These are phyloP conservation scores for Opisthograptis luteolata DNA, from an alignment of 2,888 invertebrate species.

Conservation along the genomic window DNA sequence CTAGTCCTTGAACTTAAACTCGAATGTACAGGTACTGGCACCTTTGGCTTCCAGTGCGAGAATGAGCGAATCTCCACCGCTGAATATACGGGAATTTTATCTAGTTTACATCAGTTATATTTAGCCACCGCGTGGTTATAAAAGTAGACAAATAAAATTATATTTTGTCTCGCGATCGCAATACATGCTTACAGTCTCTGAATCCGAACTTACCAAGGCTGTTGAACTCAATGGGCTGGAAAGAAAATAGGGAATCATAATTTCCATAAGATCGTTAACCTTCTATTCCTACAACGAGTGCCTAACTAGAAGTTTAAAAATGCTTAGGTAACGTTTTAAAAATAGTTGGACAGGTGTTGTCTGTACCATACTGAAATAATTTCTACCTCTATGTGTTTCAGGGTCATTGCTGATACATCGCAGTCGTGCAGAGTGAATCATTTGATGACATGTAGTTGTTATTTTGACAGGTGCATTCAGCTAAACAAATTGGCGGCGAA, in stretches of 20 bases:
- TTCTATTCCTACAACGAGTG: no score
- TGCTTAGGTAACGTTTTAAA: slow-evolving; percentile 13
- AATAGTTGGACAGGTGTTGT: slow-evolving; percentile 37
- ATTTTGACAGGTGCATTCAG: slow-evolving; percentile 23
- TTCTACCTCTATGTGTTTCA: slow-evolving; percentile 22
- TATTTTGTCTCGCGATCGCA: slow-evolving; percentile 26
- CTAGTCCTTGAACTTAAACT: slow-evolving; percentile 72
- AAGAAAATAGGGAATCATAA: no score
- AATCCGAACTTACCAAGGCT: slow-evolving; percentile 33
- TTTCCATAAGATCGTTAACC: no score
- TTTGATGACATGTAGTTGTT: slow-evolving; percentile 25
- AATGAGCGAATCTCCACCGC: slow-evolving; percentile 59
- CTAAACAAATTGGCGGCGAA: no score
- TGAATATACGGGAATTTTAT: slow-evolving; percentile 67
- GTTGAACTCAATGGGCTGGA: slow-evolving; percentile 41
- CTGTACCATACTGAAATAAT: slow-evolving; percentile 17
- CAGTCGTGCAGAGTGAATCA: slow-evolving; percentile 25
- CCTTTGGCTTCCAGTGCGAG: slow-evolving; percentile 60
- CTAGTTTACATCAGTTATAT: slow-evolving; percentile 68
- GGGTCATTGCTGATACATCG: slow-evolving; percentile 31
- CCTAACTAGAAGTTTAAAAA: slow-evolving; percentile 7
- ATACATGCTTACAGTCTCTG: slow-evolving; percentile 16
- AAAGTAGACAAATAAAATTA: slow-evolving; percentile 55
- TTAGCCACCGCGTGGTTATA: slow-evolving; percentile 54
- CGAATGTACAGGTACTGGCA: slow-evolving; percentile 50